Base-by-base conservation (phyloP, 2,888 invertebrate species). In the Brachypalpus laphriformis region DNA sequence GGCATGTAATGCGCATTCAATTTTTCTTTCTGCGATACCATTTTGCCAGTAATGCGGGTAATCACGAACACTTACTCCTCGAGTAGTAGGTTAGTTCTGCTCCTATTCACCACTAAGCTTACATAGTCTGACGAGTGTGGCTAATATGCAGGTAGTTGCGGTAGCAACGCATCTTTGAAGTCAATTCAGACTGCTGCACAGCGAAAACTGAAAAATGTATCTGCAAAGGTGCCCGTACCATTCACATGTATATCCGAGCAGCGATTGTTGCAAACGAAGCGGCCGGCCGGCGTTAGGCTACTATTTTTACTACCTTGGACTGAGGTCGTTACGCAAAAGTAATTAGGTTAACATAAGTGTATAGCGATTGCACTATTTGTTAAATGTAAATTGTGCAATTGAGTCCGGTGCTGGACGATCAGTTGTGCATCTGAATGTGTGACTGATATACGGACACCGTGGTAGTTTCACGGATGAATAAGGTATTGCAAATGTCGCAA, bases 1-100 rank as follows among this genome's bases (percentile, higher is more conserved):
- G 80, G 82, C 87, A 87, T 87, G 87, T 87, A 86, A 83, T 83
- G 86, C 80, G 87, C 87, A 85, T 85, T 75, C 70, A 85, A 80
- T 75, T 71, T 70, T 82, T 80, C 68, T 83, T 49, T 66, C 70
- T 40, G 81, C 85, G 85, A 75, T 85, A 85, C 85, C 66, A 75
- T 85, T 85, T 81, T 61, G 22, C 54, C 57, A 45, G 85, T 81
- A 85, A 85, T 85, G 85, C 81, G 85, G 85, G 85, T 85, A 85
- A 85, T 85, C 85, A 85, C 66, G 81, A 81, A 85, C 85, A 81
- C 75, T 85, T 80, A 80, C 70, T 74, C 47, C 51, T 3, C 25
- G 25, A 25, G n/a, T 11, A 51, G 54, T 75, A 28, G 56, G 54
- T 51, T 63, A 40, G 70, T 77, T 70, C 63, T 68, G 59, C 20